Percentiles rank a stretch among this genome's conserved stretches.
phyloP scores from a whole-genome alignment of 2,888 invertebrate genomes.

The Oxystoma pomonae region DNA sequence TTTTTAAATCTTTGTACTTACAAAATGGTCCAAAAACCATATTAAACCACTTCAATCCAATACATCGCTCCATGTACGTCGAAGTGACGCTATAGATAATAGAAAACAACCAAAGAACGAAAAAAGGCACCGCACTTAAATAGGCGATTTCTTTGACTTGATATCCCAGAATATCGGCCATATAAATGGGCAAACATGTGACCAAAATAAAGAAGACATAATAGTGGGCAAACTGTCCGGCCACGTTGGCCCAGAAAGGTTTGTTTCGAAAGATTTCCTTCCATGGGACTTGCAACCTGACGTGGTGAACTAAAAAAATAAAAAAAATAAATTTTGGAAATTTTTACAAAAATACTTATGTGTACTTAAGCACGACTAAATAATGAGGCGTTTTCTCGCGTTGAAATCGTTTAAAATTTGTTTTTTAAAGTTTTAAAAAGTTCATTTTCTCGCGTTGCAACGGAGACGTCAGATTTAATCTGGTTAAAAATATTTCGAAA shows the following conservation, averaged over 20 bases:
- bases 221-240: slow-evolving; percentile 63
- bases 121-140: slow-evolving; percentile 18
- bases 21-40: slow-evolving; percentile 16
- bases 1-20: too few species aligned
- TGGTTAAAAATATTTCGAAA: too few species aligned
- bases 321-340: too few species aligned
- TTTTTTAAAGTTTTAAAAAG: too few species aligned
- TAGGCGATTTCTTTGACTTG: slow-evolving; percentile 14
- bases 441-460: too few species aligned
- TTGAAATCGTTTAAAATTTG: too few species aligned
- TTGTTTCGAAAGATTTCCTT: slow-evolving; percentile 18
- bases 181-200: slow-evolving; percentile 60
- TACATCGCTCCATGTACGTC: neutral
- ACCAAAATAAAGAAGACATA: slow-evolving; percentile 64
- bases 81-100: slow-evolving; percentile 11
- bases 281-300: slow-evolving; percentile 22
- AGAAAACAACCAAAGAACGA: slow-evolving; percentile 17
- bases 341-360: too few species aligned
- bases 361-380: too few species aligned
- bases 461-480: too few species aligned
- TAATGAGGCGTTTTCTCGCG: too few species aligned
- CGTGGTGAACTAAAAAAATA: neutral
- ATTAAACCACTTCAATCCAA: slow-evolving; percentile 4
- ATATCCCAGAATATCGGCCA: slow-evolving; percentile 23
- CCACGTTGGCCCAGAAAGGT: slow-evolving; percentile 47